Conservation (phyloP, 2,888 invertebrate genomes). For the Cheilosia impressa region DNA sequence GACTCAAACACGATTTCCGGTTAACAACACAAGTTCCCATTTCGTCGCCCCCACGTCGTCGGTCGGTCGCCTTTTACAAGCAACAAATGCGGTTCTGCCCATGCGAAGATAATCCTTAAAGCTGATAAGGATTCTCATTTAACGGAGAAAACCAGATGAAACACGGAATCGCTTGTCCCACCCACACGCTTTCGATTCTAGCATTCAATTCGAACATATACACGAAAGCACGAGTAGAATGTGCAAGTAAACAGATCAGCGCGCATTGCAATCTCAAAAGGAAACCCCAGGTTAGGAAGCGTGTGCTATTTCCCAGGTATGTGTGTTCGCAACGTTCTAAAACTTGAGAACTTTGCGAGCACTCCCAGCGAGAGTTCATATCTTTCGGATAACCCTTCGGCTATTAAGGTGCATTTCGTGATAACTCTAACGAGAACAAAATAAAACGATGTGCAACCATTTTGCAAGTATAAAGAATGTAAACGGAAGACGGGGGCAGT, state of each 20-base stretch:
- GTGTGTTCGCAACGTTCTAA: conserved; percentile 18
- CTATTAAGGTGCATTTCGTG: conserved; percentile 74
- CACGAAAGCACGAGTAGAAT: conserved; percentile 29
- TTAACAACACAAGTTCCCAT: conserved; percentile 6
- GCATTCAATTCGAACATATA: conserved; percentile 51
- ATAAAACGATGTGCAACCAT: conserved; percentile 59
- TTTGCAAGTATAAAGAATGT: conserved; percentile 40
- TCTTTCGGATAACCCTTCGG: conserved; percentile 65
- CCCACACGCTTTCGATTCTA: conserved; percentile 64
- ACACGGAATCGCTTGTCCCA: conserved; percentile 45
- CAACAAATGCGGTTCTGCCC: conserved; percentile 40
- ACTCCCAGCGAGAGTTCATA: conserved; percentile 66
- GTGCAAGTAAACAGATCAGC: conserved; percentile 41
- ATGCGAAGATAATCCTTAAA: conserved; percentile 70
- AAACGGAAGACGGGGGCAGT: background rate
- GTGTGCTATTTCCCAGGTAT: background rate
- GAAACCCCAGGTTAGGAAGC: conserved; percentile 7
- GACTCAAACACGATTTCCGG: conserved; percentile 8
- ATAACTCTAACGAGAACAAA: conserved; percentile 53
- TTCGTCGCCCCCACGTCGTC: background rate
- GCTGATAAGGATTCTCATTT: conserved; percentile 44
- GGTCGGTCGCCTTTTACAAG: background rate
- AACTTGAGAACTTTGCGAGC: conserved; percentile 37
- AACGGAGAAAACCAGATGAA: conserved; percentile 21
- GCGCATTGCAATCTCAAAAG: conserved; percentile 25